phyloP scores from a whole-genome alignment of 2,888 invertebrate genomes.

The Tubiluchus corallicola region DNA sequence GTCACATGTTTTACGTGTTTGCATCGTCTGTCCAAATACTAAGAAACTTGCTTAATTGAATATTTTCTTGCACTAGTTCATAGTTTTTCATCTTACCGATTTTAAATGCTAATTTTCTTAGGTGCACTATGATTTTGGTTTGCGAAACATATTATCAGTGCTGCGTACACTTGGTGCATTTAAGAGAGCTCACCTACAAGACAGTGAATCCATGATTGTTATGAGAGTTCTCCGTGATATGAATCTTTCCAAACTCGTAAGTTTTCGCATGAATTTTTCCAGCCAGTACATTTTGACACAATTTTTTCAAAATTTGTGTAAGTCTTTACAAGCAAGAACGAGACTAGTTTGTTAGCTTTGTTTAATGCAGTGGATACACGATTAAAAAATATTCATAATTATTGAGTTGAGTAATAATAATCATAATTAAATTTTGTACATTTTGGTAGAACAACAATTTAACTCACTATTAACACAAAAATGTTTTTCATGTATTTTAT shows the following conservation, averaged over 20 bases:
- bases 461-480: no score
- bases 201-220: constrained; percentile 83
- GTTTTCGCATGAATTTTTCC: no score
- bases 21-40: not conserved
- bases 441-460: no score
- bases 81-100: not conserved
- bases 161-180: constrained; percentile 75
- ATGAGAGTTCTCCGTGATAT: constrained; percentile 89
- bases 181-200: constrained; percentile 69
- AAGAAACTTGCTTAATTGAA: not conserved
- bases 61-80: not conserved
- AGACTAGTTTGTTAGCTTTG: no score
- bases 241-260: constrained; percentile 88
- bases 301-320: no score
- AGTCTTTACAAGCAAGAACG: no score
- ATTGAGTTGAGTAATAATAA: no score
- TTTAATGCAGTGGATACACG: no score
- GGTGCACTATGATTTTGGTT: constrained; percentile 92
- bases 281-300: no score
- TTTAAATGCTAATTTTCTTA: constrained; percentile 23
- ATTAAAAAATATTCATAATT: no score
- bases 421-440: no score
- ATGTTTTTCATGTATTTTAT: no score
- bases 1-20: not conserved
- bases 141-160: constrained; percentile 85